Evolutionary conservation across 2,113 vertebrate species (phyloP), one percentile per base, ranked within the genome.

Genomic region (Rissa tridactyla): DNA sequence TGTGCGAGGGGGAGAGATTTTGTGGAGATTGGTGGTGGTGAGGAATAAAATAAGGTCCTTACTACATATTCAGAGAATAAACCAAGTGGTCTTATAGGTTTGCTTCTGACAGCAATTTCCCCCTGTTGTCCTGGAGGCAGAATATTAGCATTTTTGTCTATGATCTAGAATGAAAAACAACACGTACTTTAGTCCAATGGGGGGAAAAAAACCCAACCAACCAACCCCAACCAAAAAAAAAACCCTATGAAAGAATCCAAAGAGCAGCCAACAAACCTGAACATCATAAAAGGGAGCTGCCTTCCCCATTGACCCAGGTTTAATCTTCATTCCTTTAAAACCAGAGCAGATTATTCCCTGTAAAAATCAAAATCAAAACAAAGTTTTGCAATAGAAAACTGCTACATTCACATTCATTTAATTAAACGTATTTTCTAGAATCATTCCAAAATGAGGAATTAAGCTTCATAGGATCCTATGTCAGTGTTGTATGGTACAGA

Each of bases 61-160:
- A 99, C 98, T 81, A 98, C 87, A 75, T 99, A 99, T 90, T 95
- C 97, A 40, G 98, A 98, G 89, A 99, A 99, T 42, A 99, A 97
- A 72, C 97, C 98, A 71, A 98, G 91, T 2, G 98, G 98, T 81
- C 92, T 98, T 75, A 91, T 52, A 7, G 98, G 98, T 94, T 98
- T 98, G 86, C 97, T 97, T 95, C 98, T 96, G 96, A 99, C n/a
- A 68, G 97, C 98, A 65, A 99, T 96, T 89, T 99, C 98, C 58
- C 98, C 99, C 90, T 98, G 98, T 52, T 93, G 91, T 73, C 98
- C 98, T 32, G 93, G 92, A 78, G 98, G 97, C 65, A 99, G 79
- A 49, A 98, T 32, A 23, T 97, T 96, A 60, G 97, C 98, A 21
- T 97, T 89, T 58, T 98, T 97, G 94, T 99, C 98, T 91, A 99